These are phyloP conservation scores for Pterostichus madidus DNA, from an alignment of 2,888 invertebrate genomes.

Conservation along the genomic window DNA sequence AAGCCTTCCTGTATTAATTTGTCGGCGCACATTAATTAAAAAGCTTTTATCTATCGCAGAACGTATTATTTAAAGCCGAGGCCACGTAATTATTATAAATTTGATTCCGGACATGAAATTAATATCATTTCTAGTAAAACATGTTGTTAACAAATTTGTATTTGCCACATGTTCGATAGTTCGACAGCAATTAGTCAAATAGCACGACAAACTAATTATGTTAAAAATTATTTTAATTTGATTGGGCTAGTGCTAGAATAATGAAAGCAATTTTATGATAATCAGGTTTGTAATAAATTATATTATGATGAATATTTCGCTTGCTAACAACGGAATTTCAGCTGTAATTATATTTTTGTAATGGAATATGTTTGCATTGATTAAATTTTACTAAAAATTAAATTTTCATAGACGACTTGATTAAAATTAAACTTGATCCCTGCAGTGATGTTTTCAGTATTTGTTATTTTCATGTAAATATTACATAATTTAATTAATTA, in stretches of 20 bases:
- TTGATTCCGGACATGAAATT: constrained; percentile 40
- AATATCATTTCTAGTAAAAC: constrained; percentile 52
- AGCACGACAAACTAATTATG: constrained; percentile 25
- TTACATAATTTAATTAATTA: constrained; percentile 30
- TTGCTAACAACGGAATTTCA: constrained; percentile 4
- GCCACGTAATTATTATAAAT: constrained; percentile 46
- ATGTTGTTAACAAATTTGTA: constrained; percentile 16
- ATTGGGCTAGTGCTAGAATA: constrained; percentile 13
- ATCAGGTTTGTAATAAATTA: constrained; percentile 37
- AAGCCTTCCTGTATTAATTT: constrained; percentile 13
- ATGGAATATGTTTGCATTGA: constrained; percentile 1
- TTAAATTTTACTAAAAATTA: constrained; percentile 21
- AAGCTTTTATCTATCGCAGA: constrained; percentile 30
- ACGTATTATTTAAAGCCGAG: constrained; percentile 31
- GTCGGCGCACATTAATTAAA: constrained; percentile 22
- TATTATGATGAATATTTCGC: background rate
- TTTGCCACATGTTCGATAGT: background rate
- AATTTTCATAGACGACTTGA: constrained; percentile 16
- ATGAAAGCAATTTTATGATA: constrained; percentile 50
- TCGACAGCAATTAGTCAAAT: constrained; percentile 40
- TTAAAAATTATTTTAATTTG: constrained; percentile 49
- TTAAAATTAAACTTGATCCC: constrained; percentile 20
- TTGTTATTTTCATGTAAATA: constrained; percentile 22
- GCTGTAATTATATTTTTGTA: constrained; percentile 32
- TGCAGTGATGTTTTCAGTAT: background rate